Evolutionary conservation across 1,140 invertebrate species (phyloP).

Genomic region (Choristoneura fumiferana): DNA sequence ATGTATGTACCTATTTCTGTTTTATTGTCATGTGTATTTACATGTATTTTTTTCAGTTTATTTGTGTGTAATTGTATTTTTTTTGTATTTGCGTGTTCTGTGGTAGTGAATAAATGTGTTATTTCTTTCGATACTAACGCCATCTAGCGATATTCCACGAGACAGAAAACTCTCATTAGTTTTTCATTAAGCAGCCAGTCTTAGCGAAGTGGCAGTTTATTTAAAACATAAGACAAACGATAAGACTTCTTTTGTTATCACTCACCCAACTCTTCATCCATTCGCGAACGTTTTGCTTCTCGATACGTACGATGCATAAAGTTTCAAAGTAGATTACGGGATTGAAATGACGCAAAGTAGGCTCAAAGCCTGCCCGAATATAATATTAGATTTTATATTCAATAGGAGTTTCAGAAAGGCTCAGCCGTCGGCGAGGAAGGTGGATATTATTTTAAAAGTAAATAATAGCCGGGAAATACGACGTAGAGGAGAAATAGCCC

Average conservation of each 20-base stretch:
- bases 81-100: too few species aligned
- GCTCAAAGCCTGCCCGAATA: conserved; percentile 4
- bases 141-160: too few species aligned
- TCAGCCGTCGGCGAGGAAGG: conserved; percentile 3
- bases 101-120: too few species aligned
- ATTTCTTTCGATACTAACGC: too few species aligned
- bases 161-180: too few species aligned
- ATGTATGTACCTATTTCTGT: too few species aligned
- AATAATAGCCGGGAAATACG: conserved; percentile 14
- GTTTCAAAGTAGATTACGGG: conserved; percentile 17
- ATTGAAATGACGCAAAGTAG: conserved; percentile 18
- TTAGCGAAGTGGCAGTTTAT: neutral
- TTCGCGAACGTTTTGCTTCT: neutral
- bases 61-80: too few species aligned
- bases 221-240: neutral
- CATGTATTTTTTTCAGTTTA: too few species aligned
- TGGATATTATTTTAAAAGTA: conserved; percentile 15
- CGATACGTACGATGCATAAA: neutral
- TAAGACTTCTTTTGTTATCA: neutral
- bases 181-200: too few species aligned
- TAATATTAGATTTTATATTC: conserved; percentile 19
- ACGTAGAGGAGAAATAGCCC: neutral
- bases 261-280: neutral
- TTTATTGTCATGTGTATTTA: too few species aligned
- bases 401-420: conserved; percentile 16